phyloP scores from a whole-genome alignment of 2,888 invertebrate species.

The Limnephilus rhombicus region DNA sequence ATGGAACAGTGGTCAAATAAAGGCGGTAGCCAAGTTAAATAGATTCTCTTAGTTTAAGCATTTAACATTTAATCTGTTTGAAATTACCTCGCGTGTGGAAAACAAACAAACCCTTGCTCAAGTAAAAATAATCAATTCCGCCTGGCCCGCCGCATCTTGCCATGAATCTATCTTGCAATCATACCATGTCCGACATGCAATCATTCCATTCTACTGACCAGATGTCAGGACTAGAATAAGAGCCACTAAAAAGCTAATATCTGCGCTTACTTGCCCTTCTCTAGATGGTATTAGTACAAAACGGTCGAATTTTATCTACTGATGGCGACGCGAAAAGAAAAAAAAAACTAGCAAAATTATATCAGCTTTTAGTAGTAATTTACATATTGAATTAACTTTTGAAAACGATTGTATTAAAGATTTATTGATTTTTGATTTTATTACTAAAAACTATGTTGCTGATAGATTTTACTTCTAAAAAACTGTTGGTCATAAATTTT shows the following conservation, averaged over 20 bases:
- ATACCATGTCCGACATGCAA: neutral
- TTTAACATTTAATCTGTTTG: neutral
- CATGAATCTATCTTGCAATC: neutral
- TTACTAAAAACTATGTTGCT: no score
- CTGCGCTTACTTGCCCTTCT: neutral
- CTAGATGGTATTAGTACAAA: neutral
- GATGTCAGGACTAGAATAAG: neutral
- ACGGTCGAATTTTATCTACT: neutral
- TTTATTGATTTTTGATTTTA: no score
- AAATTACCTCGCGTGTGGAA: conserved; percentile 16
- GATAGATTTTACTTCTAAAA: no score
- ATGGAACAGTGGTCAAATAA: neutral
- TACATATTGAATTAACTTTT: no score
- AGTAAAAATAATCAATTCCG: conserved; percentile 22
- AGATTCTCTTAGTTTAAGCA: neutral
- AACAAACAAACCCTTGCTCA: conserved; percentile 14
- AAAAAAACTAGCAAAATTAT: neutral
- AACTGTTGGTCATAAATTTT: no score
- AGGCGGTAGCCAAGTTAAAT: neutral
- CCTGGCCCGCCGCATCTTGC: neutral
- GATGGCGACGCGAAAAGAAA: neutral
- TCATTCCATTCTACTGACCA: neutral
- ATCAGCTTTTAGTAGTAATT: no score
- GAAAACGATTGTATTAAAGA: no score
- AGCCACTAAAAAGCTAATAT: neutral